Evolutionary conservation across 2,113 vertebrate genomes (phyloP).

Genomic region (Cinclus mexicanus): DNA sequence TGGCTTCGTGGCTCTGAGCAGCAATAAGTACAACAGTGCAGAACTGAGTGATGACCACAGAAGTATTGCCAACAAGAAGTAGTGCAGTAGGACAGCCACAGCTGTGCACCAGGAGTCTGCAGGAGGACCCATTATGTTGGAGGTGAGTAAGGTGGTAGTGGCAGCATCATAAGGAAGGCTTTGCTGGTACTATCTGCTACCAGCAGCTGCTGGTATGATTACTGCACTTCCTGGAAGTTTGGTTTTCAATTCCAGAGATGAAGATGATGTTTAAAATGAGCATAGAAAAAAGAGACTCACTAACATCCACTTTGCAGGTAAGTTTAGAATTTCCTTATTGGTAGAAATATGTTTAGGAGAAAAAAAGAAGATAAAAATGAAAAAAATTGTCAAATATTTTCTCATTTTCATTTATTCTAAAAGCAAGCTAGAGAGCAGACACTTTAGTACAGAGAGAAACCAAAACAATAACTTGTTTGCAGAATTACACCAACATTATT

Average conservation of each 20-base stretch:
- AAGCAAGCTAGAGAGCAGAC: neutral
- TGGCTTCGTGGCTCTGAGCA: conserved; percentile 41
- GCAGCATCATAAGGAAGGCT: fast-evolving
- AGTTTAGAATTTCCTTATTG: conserved; percentile 60
- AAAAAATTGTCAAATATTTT: neutral
- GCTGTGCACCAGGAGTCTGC: conserved; percentile 26
- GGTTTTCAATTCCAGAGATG: conserved; percentile 72
- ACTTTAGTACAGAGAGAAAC: neutral
- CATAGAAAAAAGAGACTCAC: conserved; percentile 73
- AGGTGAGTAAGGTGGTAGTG: neutral
- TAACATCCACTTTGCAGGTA: conserved; percentile 53
- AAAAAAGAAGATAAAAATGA: neutral
- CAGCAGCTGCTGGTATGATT: neutral
- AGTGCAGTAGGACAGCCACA: conserved; percentile 66
- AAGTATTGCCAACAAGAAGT: conserved; percentile 74
- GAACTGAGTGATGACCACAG: conserved; percentile 69
- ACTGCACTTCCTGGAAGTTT: neutral
- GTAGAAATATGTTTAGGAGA: neutral
- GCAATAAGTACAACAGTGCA: conserved; percentile 61
- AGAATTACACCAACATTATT: neutral
- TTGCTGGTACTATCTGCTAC: neutral
- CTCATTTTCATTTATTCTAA: neutral
- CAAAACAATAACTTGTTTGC: neutral
- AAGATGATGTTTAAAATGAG: conserved; percentile 79
- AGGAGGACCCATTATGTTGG: neutral